Evolutionary conservation across 2,113 vertebrate genomes (phyloP).

Genomic region (Calidris pugnax): DNA sequence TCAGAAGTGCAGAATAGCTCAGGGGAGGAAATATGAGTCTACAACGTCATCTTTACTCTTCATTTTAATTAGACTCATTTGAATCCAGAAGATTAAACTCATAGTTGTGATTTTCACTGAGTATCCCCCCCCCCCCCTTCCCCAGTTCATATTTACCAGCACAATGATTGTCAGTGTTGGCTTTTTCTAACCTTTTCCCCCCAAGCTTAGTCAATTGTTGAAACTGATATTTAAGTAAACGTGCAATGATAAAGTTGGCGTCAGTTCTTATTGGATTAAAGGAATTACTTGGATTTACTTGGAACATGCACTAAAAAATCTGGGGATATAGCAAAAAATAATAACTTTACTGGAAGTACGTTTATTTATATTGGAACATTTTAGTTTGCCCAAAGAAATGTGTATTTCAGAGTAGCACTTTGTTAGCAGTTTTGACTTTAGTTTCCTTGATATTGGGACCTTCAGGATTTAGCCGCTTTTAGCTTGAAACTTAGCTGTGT

Average conservation of each 20-base stretch:
- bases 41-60: neutral
- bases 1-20: neutral
- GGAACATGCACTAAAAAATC: neutral
- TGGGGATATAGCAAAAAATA: neutral
- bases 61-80: neutral
- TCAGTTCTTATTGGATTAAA: neutral
- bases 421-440: constrained; percentile 1
- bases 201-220: neutral
- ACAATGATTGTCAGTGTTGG: neutral
- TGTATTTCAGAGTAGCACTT: neutral
- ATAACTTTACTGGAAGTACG: neutral
- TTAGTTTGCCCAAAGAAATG: neutral
- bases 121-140: neutral
- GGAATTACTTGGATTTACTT: neutral
- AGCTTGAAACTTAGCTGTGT: constrained; percentile 42
- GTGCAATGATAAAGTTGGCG: neutral
- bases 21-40: neutral
- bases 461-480: constrained; percentile 21
- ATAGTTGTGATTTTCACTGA: neutral
- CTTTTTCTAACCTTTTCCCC: neutral
- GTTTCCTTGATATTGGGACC: neutral
- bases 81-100: neutral
- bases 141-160: neutral
- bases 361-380: neutral
- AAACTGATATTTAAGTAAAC: neutral